These are phyloP conservation scores for Leucosticte australis DNA, from an alignment of 2,113 vertebrate species.

Conservation along the genomic window DNA sequence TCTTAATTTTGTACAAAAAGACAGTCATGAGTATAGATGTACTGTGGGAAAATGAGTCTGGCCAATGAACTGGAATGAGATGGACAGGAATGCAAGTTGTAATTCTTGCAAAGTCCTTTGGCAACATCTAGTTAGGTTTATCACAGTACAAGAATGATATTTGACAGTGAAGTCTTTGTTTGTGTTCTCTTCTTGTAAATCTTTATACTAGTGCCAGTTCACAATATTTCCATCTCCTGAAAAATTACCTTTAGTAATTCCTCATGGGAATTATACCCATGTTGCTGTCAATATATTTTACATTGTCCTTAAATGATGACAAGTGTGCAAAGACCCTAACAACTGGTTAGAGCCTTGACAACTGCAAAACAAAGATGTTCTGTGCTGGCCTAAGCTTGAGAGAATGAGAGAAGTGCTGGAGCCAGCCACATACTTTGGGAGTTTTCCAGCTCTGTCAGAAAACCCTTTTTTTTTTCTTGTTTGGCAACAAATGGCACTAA, in stretches of 20 bases:
- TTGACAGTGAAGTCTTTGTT: neutral
- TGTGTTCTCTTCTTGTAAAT: neutral
- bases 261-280: neutral
- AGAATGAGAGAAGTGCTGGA: neutral
- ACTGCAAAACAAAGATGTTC: constrained; percentile 32
- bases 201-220: neutral
- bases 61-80: neutral
- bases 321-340: neutral
- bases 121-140: neutral
- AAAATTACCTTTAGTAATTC: neutral
- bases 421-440: neutral
- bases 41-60: neutral
- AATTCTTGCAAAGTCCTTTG: neutral
- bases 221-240: neutral
- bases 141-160: neutral
- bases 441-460: constrained; percentile 9
- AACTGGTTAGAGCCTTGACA: constrained; percentile 28
- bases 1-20: neutral
- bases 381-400: neutral
- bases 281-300: constrained; percentile 14
- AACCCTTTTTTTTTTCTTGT: neutral
- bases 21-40: neutral
- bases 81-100: neutral
- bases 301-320: neutral
- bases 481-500: constrained; percentile 55